These are phyloP conservation scores for Solen grandis DNA, from an alignment of 1,140 invertebrate genomes.

Conservation along the genomic window DNA sequence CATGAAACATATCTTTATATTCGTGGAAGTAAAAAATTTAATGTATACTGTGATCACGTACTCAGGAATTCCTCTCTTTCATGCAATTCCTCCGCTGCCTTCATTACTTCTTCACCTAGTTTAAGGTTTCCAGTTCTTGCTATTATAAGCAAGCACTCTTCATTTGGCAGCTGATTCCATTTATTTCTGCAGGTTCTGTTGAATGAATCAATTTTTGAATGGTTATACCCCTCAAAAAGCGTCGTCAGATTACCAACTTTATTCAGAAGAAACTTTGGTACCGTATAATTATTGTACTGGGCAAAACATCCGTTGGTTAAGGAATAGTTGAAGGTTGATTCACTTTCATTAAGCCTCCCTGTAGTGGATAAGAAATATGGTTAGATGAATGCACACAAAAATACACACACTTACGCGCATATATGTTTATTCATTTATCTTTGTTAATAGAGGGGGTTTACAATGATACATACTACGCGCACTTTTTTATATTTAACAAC, in stretches of 20 bases:
- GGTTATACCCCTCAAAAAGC: background rate
- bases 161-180: slow-evolving; percentile 12
- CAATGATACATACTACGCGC: too few species aligned
- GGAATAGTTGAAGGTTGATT: slow-evolving; percentile 1
- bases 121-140: slow-evolving; percentile 3
- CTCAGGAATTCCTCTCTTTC: background rate
- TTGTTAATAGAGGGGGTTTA: too few species aligned
- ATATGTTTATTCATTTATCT: too few species aligned
- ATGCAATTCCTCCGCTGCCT: background rate
- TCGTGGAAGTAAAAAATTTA: too few species aligned
- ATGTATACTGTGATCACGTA: background rate
- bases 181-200: slow-evolving; percentile 21
- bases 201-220: slow-evolving; percentile 2
- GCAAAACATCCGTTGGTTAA: background rate
- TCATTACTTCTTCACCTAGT: slow-evolving; percentile 7
- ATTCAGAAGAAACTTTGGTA: slow-evolving; percentile 12
- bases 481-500: too few species aligned
- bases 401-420: too few species aligned
- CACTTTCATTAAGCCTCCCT: too few species aligned
- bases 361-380: too few species aligned
- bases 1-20: too few species aligned
- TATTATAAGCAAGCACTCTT: slow-evolving; percentile 12
- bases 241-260: slow-evolving; percentile 1
- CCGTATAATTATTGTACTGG: slow-evolving; percentile 14
- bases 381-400: too few species aligned